phyloP scores from a whole-genome alignment of 2,888 invertebrate genomes.

The Tetheella fluctuosa region DNA sequence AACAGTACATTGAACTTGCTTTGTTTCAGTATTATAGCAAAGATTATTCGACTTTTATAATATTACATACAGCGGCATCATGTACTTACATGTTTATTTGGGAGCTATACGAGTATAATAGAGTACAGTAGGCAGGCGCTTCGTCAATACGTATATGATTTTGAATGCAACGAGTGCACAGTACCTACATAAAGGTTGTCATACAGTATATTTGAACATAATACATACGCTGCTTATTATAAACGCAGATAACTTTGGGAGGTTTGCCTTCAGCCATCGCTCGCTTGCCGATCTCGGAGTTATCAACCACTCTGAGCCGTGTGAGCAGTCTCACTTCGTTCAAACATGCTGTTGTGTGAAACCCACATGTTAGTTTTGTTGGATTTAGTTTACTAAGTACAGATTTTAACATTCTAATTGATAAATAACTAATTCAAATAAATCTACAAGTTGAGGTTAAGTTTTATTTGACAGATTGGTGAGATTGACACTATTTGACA shows the following conservation, averaged over 20 bases:
- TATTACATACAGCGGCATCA: too few species aligned
- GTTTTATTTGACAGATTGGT: conserved; percentile 10
- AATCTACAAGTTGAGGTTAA: conserved; percentile 32
- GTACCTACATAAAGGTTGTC: neutral
- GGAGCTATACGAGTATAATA: too few species aligned
- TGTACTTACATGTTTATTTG: too few species aligned
- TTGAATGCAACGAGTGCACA: too few species aligned
- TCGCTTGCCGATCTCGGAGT: conserved; percentile 96
- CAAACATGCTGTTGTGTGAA: conserved; percentile 85
- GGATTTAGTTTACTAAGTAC: conserved; percentile 52
- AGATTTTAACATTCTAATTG: conserved; percentile 62
- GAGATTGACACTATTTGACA: neutral
- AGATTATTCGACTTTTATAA: too few species aligned
- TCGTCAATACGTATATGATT: too few species aligned
- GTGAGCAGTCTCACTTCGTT: conserved; percentile 90
- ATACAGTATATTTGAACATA: neutral
- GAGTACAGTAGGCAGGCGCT: too few species aligned
- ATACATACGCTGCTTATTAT: conserved; percentile 88
- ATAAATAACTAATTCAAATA: conserved; percentile 11
- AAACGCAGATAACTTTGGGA: conserved; percentile 96
- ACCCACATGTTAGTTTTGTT: conserved; percentile 46
- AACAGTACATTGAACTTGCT: too few species aligned
- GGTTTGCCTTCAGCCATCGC: conserved; percentile 98
- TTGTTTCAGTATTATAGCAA: too few species aligned
- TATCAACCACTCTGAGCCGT: conserved; percentile 96